Base-by-base conservation (phyloP, 1,140 invertebrate genomes). In the Agrypnia vestita region DNA sequence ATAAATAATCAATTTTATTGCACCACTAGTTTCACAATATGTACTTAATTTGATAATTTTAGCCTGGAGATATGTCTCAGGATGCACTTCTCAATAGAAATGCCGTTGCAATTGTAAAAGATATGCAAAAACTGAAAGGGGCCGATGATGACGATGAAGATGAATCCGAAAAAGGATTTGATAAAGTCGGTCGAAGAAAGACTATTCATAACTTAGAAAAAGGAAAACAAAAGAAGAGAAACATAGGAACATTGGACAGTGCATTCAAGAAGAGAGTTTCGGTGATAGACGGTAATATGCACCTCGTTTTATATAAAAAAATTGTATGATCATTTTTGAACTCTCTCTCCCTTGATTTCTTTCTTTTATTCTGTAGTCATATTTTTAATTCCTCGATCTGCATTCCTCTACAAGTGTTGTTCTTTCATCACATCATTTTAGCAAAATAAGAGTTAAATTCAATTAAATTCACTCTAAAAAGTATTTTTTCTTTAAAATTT, bases 241-340 rank as follows among this genome's bases (percentile, higher is more conserved):
- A 96, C 77, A 97, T 98, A 82, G 97, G 97, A 80, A 98, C 97
- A 0, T 89, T 98, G 53, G 97, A 98, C 86, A 97, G 98, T 61
- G 97, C 97, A 0, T 98, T 98, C 88, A 95, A 96, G 82, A 97
- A 97, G 84, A 91, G 96, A 79, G 98, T 98, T 91, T 94, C 96
- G 80, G 96, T 95, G 84, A 93, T 97, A 84, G 94, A 96, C 83
- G 93, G 92, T n/a, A 93, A 93, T 84, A 35, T n/a, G n/a, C n/a
- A n/a, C n/a, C n/a, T n/a, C n/a, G n/a, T n/a, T n/a, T n/a, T n/a
- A n/a, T n/a, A n/a, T n/a, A n/a, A n/a, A n/a, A n/a, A n/a, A n/a
- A n/a, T n/a, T n/a, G n/a, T n/a, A n/a, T n/a, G n/a, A n/a, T n/a
- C n/a, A n/a, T n/a, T n/a, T n/a, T n/a, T n/a, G n/a, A n/a, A n/a